Base-by-base conservation (phyloP, 2,888 invertebrate genomes). In the Hydriomena furcata region DNA sequence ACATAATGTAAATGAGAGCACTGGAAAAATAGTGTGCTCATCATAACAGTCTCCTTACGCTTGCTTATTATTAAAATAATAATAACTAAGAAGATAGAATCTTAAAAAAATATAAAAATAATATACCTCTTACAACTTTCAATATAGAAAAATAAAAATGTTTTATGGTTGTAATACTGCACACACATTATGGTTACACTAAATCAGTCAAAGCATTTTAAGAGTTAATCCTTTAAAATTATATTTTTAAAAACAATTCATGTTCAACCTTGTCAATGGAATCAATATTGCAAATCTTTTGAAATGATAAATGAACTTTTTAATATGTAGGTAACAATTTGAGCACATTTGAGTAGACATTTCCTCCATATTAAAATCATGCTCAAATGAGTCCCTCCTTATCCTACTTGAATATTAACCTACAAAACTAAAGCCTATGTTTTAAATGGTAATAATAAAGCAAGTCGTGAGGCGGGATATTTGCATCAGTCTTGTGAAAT, bases 401-500 rank as follows among this genome's bases (percentile, higher is more conserved):
- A 84, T 41, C 63, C 76, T 83, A 79, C 61, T 65, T 72, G 59
- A 54, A 72, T 76, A 72, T 52, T 80, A 76, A 73, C 73, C 80
- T 87, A 85, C 67, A 65, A 80, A 61, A 77, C 82, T 88, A 86
- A 82, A 80, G 61, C 69, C 82, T 88, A 83, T 79, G 76, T 84
- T 56, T 81, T 86, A 84, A 84, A 84, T 89, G 89, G 90, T 90
- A 90, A 89, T 88, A 84, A 89, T 90, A 90, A 90, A 90, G 90
- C 90, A 90, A 90, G 88, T 90, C 80, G 84, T 89, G 90, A 90
- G 90, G 90, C 90, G 90, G 90, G 90, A 90, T 85, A 90, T 90
- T 90, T 89, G 89, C 87, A 89, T 90, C 90, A 90, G 90, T 90
- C 90, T 90, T 90, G 89, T 90, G 87, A 85, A 87, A 86, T 86